Percentiles rank a stretch among this genome's conserved stretches.
Evolutionary conservation across 2,113 vertebrate genomes (phyloP).

Genomic region (Ceyx cyanopectus): DNA sequence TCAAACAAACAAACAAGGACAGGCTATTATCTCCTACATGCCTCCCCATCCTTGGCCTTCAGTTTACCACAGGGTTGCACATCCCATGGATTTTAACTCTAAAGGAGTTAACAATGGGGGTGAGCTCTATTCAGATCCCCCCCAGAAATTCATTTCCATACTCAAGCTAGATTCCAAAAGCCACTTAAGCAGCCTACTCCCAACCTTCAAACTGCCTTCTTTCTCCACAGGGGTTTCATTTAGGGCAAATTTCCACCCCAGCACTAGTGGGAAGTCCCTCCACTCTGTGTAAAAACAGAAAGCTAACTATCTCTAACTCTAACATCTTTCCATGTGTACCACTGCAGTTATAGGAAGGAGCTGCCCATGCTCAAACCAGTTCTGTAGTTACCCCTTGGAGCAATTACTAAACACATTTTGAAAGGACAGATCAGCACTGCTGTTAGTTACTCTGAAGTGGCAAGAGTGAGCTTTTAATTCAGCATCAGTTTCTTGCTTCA

Average conservation of each 20-base stretch:
- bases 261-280: not conserved
- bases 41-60: not conserved
- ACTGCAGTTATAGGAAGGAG: not conserved
- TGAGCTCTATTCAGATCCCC: not conserved
- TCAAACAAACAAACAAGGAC: conserved; percentile 23
- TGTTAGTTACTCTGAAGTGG: too few relatives aligned
- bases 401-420: not conserved
- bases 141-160: not conserved
- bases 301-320: not conserved
- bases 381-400: not conserved
- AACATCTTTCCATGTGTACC: not conserved
- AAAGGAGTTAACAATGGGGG: not conserved
- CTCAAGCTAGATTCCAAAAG: not conserved
- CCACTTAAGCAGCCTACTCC: not conserved
- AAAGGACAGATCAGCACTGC: too few relatives aligned
- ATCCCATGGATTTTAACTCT: not conserved
- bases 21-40: not conserved
- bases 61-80: not conserved
- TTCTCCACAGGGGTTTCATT: not conserved
- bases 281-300: not conserved
- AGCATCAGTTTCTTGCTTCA: not conserved
- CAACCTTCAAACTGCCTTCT: not conserved
- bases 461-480: too few relatives aligned
- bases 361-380: not conserved
- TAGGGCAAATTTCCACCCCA: not conserved